Evolutionary conservation across 2,888 invertebrate genomes (phyloP), one percentile per base, ranked within the genome.

Genomic region (Melanargia galathea): DNA sequence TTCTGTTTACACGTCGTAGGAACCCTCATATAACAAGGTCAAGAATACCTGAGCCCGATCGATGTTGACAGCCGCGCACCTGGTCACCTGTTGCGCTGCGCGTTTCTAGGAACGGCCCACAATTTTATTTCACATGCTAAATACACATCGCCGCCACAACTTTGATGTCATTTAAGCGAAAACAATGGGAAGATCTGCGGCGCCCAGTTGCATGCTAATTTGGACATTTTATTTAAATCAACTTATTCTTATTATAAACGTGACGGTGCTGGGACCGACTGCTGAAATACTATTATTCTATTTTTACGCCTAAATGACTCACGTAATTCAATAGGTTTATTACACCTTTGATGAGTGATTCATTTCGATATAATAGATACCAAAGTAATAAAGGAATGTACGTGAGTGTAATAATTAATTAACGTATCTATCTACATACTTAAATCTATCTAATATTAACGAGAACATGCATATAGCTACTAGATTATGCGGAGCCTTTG

Each of bases 141-240:
- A 83, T 83, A 83, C 81, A 82, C 75, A 75, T 78, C 78, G 83
- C 83, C 86, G 84, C 81, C 80, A 83, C 85, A 86, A 86, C 89
- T 90, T 90, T 90, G 90, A 90, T 86, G 90, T 90, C 90, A 86
- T 90, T 90, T 91, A n/a, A 90, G 90, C 87, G 85, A 87, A 90
- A 86, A 90, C 91, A 91, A 91, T 90, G 90, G 90, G 85, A 86
- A 89, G 84, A 87, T 83, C 72, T 81, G 75, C 68, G 76, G 77
- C 75, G 67, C 81, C 60, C 76, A 74, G 80, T 77, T 73, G 91
- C 84, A 90, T 91, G 78, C 84, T 86, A 87, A 91, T 84, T 80
- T 72, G 64, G 66, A 80, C 78, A 82, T 73, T 86, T 88, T 89
- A 89, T 90, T 88, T 84, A 90, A 90, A 90, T 91, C 71, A 84